Conservation (phyloP, 2,888 invertebrate genomes). For the Morpho deidamia region DNA sequence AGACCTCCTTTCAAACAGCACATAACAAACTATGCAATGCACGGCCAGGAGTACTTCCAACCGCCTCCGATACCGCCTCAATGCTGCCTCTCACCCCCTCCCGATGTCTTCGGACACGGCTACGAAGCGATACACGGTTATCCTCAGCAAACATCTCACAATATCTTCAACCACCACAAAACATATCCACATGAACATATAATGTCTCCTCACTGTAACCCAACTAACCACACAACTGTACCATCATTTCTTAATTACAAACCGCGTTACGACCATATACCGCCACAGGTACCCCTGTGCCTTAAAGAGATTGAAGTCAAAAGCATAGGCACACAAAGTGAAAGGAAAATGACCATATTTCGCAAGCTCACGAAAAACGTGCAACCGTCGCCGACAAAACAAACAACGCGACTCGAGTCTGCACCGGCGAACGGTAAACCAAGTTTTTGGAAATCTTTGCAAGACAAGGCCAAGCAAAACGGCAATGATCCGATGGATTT, state of each 20-base stretch:
- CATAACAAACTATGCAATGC: conserved; percentile 51
- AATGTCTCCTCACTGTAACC: conserved; percentile 3
- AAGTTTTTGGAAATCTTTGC: conserved; percentile 44
- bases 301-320: conserved; percentile 67
- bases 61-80: conserved; percentile 34
- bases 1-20: conserved; percentile 48
- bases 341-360: conserved; percentile 52
- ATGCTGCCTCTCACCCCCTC: conserved; percentile 14
- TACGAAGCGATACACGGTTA: conserved; percentile 26
- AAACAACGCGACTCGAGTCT: not conserved
- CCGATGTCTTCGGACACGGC: conserved; percentile 22
- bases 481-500: conserved; percentile 37
- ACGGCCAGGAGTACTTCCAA: conserved; percentile 46
- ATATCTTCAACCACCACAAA: conserved; percentile 13
- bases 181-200: conserved; percentile 24
- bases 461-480: conserved; percentile 36
- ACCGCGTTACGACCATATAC: conserved; percentile 30
- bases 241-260: conserved; percentile 22
- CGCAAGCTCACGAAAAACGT: conserved; percentile 47
- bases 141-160: conserved; percentile 3
- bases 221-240: conserved; percentile 1
- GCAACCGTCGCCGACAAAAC: conserved; percentile 23
- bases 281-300: conserved; percentile 50
- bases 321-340: conserved; percentile 62
- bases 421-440: conserved; percentile 21